Base-by-base conservation (phyloP, 2,113 vertebrate species). In the Larimichthys polyactis region DNA sequence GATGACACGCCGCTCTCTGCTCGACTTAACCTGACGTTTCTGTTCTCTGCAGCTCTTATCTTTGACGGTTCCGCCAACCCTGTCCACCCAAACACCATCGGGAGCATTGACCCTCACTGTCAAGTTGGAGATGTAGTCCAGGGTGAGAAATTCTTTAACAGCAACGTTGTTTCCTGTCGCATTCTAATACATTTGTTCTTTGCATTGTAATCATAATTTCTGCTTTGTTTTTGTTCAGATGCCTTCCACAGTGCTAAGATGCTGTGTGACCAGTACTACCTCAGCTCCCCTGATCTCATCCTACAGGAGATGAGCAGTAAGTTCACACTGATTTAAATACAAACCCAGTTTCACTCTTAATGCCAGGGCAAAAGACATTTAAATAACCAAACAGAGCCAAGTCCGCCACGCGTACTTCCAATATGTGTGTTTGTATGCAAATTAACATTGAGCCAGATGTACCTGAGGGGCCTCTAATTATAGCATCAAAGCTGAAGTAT, bases 181-280 rank as follows among this genome's bases (percentile, higher is more conserved):
- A 2, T 15, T 59, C 5, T 57, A n/a, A 49, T n/a, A 2, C 11
- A 0, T 57, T 20, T 2, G 24, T 27, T 48, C 20, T 57, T 51
- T 15, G 36, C 48, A 4, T 22, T 36, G 3, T 64, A 46, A 22
- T 79, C 11, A 29, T 14, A 55, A 2, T 32, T 48, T 46, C 19
- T 55, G 20, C 55, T 60, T 1, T 32, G 14, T 54, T 36, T 70
- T 59, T 17, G 1, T 2, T 54, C 87, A 99, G 97, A 99, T 2
- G 97, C 97, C 74, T 97, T 96, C 3, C 94, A 96, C 71, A 98
- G 97, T 94, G 96, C 97, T 87, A 98, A 97, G 92, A 96, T 97
- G 83, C 89, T 99, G 67, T 99, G 97, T 78, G 96, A 99, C 89
- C 97, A 98, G 86, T 98, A 97, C 68, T 99, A 99, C 86, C 95